These are phyloP conservation scores for Calcarius lapponicus DNA, from an alignment of 2,797 vertebrate genomes.

Conservation along the genomic window DNA sequence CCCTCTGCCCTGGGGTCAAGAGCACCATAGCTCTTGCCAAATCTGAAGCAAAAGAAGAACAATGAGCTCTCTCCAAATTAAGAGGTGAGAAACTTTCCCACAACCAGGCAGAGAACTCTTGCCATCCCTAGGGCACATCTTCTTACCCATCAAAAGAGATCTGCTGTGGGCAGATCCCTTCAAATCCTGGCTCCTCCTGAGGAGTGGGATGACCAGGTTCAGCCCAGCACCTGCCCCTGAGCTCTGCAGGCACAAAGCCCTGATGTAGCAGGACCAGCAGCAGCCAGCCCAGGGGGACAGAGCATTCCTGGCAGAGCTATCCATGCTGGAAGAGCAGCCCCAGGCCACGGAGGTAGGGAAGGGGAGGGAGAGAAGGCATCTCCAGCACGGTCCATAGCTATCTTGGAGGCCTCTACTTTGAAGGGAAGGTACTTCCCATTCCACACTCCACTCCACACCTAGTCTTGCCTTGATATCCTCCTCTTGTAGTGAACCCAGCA, in stretches of 20 bases:
- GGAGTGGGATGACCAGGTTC: not conserved
- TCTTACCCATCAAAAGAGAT: not conserved
- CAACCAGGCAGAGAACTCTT: not conserved
- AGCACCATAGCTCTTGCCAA: not conserved
- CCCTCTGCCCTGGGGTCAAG: not conserved
- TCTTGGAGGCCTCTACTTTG: not conserved
- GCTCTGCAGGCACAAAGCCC: not conserved
- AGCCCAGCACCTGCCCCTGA: not conserved
- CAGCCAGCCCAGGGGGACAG: not conserved
- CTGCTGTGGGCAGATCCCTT: not conserved
- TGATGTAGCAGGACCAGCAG: not conserved
- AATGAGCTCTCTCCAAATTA: not conserved
- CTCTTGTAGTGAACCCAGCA: not conserved
- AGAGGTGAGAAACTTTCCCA: not conserved
- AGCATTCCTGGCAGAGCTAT: not conserved
- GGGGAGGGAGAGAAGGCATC: not conserved
- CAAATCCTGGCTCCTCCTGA: not conserved
- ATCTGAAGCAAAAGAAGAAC: not conserved
- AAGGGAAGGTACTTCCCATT: not conserved
- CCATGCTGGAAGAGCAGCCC: not conserved
- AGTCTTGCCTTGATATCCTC: not conserved
- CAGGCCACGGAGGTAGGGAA: accelerated
- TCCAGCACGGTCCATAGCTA: accelerated
- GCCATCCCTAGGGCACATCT: not conserved
- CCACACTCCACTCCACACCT: accelerated